Evolutionary conservation across 2,797 vertebrate species (phyloP).

Genomic region (Melanotaenia boesemani): DNA sequence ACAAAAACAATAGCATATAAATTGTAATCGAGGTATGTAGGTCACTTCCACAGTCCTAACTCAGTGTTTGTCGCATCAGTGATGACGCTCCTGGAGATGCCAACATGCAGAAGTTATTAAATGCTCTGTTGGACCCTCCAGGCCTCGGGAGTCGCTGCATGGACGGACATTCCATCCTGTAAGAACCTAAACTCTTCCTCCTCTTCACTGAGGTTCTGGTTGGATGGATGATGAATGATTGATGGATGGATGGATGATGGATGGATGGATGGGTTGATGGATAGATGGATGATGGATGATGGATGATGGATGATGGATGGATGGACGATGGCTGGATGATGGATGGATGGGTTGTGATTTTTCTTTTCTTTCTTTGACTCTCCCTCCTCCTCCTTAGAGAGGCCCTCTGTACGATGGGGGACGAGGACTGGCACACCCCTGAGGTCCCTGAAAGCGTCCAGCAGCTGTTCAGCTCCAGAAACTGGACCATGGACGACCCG

Average conservation of each 20-base stretch:
- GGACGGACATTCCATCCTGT: conserved; percentile 89
- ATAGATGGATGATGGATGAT: too few relatives aligned
- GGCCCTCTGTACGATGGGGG: conserved; percentile 71
- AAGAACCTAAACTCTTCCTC: conserved; percentile 53
- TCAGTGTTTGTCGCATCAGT: conserved; percentile 68
- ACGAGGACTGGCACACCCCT: conserved; percentile 85
- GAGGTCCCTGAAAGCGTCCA: conserved; percentile 81
- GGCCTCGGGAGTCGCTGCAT: conserved; percentile 96
- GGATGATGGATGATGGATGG: too few relatives aligned
- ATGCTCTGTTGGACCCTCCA: conserved; percentile 84
- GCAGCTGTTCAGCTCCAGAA: conserved; percentile 86
- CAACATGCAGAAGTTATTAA: conserved; percentile 86
- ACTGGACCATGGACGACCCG: conserved; percentile 95
- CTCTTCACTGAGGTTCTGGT: background rate
- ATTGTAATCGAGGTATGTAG: too few relatives aligned
- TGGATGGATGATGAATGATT: too few relatives aligned
- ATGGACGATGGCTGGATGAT: too few relatives aligned
- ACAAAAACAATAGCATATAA: too few relatives aligned
- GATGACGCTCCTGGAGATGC: conserved; percentile 91
- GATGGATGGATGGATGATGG: too few relatives aligned
- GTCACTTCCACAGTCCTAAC: too few relatives aligned
- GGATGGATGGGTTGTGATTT: too few relatives aligned
- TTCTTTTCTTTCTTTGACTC: background rate
- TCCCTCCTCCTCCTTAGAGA: conserved; percentile 57
- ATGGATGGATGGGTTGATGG: too few relatives aligned